Conservation (phyloP, 2,113 vertebrate genomes). For the Peromyscus polionotus region DNA sequence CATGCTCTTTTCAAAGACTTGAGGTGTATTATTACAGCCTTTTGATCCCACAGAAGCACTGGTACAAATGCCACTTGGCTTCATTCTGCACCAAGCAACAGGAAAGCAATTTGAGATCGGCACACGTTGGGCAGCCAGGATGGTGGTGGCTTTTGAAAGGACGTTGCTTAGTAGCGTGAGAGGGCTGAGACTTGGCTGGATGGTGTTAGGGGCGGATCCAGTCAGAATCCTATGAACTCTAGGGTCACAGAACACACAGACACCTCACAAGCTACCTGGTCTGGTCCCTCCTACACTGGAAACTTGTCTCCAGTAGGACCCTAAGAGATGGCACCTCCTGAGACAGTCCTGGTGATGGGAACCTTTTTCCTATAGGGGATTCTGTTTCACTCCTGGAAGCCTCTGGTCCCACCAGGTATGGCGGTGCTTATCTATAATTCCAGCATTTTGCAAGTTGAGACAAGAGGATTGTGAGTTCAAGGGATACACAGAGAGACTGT, state of each 20-base stretch:
- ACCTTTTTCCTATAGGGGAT: not conserved
- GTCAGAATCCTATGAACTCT: not conserved
- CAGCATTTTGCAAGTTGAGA: not conserved
- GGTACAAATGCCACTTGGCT: constrained; percentile 80
- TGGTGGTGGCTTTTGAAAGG: constrained; percentile 50
- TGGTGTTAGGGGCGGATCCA: not conserved
- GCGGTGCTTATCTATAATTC: not conserved
- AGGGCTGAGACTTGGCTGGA: constrained; percentile 46
- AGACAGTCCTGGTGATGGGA: not conserved
- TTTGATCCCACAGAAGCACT: constrained; percentile 73
- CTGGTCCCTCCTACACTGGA: not conserved
- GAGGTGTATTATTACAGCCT: constrained; percentile 76
- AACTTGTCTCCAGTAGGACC: not conserved
- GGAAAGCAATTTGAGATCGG: constrained; percentile 78
- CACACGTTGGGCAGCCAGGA: constrained; percentile 24
- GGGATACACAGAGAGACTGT: not conserved
- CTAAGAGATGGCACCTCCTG: not conserved
- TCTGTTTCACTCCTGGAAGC: not conserved
- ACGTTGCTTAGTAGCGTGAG: constrained; percentile 69
- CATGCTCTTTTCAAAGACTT: constrained; percentile 76
- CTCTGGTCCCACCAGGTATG: not conserved
- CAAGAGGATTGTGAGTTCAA: not conserved
- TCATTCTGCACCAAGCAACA: constrained; percentile 56
- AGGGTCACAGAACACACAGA: not conserved
- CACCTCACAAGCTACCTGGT: not conserved